Conservation (phyloP, 37 sponge, comb jelly and placozoan genomes). For the Halichondria panicea region DNA sequence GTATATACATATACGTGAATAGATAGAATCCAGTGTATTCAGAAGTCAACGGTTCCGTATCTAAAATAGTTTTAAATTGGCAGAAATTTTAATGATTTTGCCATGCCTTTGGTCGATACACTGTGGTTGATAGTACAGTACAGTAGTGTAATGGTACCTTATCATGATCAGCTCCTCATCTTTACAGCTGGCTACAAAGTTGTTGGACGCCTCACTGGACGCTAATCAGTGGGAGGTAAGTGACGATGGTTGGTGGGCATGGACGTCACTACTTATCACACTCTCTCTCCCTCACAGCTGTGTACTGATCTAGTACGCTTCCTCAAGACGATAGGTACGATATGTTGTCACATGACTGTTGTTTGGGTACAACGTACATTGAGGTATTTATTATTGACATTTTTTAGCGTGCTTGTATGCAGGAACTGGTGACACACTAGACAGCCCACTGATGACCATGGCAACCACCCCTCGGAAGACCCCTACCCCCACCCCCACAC, state of each 20-base stretch:
- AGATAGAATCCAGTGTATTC: too few species aligned
- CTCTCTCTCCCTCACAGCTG: conserved; percentile 20
- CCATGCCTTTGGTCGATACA: too few species aligned
- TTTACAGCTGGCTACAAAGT: conserved; percentile 69
- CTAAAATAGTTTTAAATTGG: too few species aligned
- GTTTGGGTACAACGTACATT: too few species aligned
- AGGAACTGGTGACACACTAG: conserved; percentile 63
- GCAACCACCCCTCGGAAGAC: conserved; percentile 37
- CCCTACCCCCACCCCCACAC: conserved; percentile 13
- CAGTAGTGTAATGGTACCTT: not conserved
- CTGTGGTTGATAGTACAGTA: not conserved
- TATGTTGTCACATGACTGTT: too few species aligned
- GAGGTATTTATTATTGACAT: too few species aligned
- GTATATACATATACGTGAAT: too few species aligned
- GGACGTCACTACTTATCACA: not conserved
- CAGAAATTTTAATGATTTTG: too few species aligned
- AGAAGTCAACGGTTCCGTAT: too few species aligned
- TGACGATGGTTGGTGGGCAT: not conserved
- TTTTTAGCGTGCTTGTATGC: conserved; percentile 10
- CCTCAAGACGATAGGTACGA: conserved; percentile 81
- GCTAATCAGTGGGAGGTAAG: conserved; percentile 62
- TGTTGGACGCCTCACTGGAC: conserved; percentile 81
- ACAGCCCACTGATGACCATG: conserved; percentile 8
- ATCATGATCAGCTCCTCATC: not conserved
- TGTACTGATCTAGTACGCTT: conserved; percentile 84